Conservation (phyloP, 1,140 invertebrate genomes). For the Theocolax elegans region DNA sequence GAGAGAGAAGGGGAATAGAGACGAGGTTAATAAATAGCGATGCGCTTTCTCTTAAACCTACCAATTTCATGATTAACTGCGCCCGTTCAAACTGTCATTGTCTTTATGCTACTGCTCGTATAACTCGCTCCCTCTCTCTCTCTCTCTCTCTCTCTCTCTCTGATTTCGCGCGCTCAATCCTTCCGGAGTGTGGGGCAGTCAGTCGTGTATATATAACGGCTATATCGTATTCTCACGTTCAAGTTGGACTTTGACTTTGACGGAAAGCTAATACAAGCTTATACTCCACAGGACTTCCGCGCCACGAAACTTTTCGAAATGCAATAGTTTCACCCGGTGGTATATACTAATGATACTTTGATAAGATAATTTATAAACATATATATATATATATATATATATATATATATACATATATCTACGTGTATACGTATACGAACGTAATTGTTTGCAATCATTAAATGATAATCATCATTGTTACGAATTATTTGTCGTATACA, state of each 20-base stretch:
- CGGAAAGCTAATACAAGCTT: constrained; percentile 7
- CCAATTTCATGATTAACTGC: constrained; percentile 38
- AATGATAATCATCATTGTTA: no score
- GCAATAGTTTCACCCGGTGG: neutral
- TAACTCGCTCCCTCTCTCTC: neutral
- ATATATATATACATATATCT: no score
- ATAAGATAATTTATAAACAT: neutral
- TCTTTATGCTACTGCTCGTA: constrained; percentile 5
- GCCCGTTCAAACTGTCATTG: constrained; percentile 16
- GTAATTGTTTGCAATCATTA: no score
- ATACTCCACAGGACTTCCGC: neutral
- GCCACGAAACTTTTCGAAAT: neutral
- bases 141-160: neutral
- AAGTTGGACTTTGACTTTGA: constrained; percentile 22
- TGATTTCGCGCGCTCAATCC: neutral
- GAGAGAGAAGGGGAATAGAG: neutral
- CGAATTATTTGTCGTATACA: no score
- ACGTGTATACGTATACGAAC: no score
- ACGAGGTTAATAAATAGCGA: constrained; percentile 45
- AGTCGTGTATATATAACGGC: neutral
- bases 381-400: no score
- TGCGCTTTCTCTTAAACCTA: constrained; percentile 16
- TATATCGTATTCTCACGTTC: neutral
- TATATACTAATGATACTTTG: neutral
- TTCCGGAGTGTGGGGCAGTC: neutral